Conservation (phyloP, 2,888 invertebrate species). For the Schizotus pectinicornis region DNA sequence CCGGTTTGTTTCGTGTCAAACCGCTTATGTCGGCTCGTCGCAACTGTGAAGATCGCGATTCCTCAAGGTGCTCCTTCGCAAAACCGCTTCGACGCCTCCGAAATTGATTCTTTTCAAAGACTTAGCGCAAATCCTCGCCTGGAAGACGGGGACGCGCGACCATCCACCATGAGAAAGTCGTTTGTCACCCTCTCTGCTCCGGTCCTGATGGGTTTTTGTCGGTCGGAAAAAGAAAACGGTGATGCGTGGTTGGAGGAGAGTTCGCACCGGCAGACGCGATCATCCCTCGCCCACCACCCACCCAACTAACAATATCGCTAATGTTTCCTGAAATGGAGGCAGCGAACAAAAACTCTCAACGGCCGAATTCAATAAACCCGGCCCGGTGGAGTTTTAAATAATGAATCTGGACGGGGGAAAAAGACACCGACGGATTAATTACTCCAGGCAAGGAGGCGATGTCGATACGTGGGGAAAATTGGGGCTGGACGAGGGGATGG, state of each 20-base stretch:
- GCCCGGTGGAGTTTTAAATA: neutral
- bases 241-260: slow-evolving; percentile 33
- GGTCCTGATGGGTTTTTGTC: slow-evolving; percentile 35
- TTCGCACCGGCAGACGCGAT: slow-evolving; percentile 41
- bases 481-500: too few species aligned
- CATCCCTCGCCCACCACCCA: slow-evolving; percentile 35
- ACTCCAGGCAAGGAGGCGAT: too few species aligned
- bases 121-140: slow-evolving; percentile 40
- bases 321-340: slow-evolving; percentile 30
- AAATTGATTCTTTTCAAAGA: slow-evolving; percentile 45
- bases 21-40: slow-evolving; percentile 9
- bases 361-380: slow-evolving; percentile 27
- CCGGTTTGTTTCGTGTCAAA: slow-evolving; percentile 19
- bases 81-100: slow-evolving; percentile 40
- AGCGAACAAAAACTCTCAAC: slow-evolving; percentile 31
- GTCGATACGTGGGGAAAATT: too few species aligned
- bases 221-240: slow-evolving; percentile 29
- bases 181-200: slow-evolving; percentile 42
- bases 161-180: slow-evolving; percentile 38
- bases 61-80: slow-evolving; percentile 16
- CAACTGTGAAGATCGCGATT: slow-evolving; percentile 7
- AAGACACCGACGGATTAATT: too few species aligned
- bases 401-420: too few species aligned
- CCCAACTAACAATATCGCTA: slow-evolving; percentile 30
- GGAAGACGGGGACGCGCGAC: slow-evolving; percentile 38